A percentile compares a stretch with the other conserved stretches of the same genome.
Conservation (phyloP, 2,113 vertebrate species). For the Muscicapa adusta region DNA sequence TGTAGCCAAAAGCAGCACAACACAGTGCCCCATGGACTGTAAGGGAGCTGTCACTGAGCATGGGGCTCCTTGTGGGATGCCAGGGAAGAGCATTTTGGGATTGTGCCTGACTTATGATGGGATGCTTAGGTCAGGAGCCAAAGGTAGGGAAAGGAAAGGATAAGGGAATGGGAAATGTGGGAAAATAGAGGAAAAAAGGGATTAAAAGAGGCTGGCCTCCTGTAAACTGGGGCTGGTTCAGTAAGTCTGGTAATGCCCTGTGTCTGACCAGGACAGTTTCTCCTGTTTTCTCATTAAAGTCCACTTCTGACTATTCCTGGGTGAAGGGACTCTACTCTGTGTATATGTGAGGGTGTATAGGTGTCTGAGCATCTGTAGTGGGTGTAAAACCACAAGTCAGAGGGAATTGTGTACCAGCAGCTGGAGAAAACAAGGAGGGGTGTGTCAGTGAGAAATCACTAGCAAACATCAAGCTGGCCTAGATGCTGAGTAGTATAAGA, state of each 20-base stretch:
- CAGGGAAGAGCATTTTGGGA: background rate
- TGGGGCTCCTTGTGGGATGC: background rate
- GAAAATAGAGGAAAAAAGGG: background rate
- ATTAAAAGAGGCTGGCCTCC: background rate
- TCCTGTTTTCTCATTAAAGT: background rate
- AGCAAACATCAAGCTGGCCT: background rate
- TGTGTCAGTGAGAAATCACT: background rate
- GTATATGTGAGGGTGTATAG: rapidly evolving
- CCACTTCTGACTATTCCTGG: background rate
- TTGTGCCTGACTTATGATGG: background rate
- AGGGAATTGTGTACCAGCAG: background rate
- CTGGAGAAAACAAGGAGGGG: background rate
- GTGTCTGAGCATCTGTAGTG: background rate
- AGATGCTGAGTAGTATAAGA: background rate
- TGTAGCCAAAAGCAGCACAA: background rate
- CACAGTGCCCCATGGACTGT: background rate
- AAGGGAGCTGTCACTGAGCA: too few relatives aligned
- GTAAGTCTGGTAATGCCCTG: rapidly evolving
- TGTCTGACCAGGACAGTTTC: background rate
- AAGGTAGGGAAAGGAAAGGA: background rate
- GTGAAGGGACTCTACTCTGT: background rate
- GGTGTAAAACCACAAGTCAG: background rate
- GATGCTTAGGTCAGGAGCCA: background rate
- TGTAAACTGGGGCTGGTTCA: background rate
- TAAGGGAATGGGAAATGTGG: background rate